Percentiles rank a stretch among this genome's conserved stretches.
Evolutionary conservation across 1,140 invertebrate species (phyloP).

Genomic region (Goniozus legneri): DNA sequence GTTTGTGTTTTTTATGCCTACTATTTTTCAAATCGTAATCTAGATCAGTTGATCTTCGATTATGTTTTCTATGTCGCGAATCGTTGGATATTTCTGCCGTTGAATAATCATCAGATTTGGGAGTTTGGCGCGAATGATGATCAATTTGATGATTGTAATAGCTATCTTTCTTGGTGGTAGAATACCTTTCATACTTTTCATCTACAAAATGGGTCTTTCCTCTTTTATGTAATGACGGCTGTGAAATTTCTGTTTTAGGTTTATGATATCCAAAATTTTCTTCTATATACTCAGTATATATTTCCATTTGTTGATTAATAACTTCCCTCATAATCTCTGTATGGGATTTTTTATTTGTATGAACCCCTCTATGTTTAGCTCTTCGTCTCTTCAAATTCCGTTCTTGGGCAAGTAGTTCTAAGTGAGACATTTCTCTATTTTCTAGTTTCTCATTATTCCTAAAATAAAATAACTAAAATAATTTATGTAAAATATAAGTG

Average conservation of each 20-base stretch:
- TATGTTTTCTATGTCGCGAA: too few species aligned
- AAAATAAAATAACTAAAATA: slow-evolving; percentile 9
- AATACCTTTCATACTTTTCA: not conserved
- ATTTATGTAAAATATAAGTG: slow-evolving; percentile 2
- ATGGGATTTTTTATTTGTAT: slow-evolving; percentile 63
- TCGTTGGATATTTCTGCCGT: not conserved
- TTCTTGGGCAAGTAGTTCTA: slow-evolving; percentile 58
- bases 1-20: slow-evolving; percentile 4
- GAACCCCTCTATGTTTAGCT: slow-evolving; percentile 61
- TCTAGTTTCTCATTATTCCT: slow-evolving; percentile 25
- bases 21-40: too few species aligned
- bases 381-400: slow-evolving; percentile 63
- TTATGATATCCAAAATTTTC: slow-evolving; percentile 16
- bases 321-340: slow-evolving; percentile 62
- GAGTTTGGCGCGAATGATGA: too few species aligned
- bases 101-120: not conserved
- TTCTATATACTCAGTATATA: slow-evolving; percentile 36
- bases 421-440: slow-evolving; percentile 29
- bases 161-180: not conserved
- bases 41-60: too few species aligned
- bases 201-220: not conserved
- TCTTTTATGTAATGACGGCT: not conserved
- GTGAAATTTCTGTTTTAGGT: not conserved
- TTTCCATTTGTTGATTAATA: slow-evolving; percentile 61
- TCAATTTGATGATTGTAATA: too few species aligned